Evolutionary conservation across 2,888 invertebrate genomes (phyloP).

Genomic region (Apeira syringaria): DNA sequence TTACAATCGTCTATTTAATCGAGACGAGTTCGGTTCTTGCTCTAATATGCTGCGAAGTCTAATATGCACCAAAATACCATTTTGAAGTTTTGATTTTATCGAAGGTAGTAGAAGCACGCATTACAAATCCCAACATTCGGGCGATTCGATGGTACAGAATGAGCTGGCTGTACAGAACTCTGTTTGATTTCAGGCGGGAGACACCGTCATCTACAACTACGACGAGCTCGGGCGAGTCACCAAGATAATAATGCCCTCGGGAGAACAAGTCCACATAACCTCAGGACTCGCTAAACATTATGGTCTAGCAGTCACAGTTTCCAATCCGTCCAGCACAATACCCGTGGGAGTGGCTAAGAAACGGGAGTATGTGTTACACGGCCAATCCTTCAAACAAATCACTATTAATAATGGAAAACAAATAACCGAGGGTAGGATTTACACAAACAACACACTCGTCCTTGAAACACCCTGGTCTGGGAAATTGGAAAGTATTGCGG

Average conservation of each 20-base stretch:
- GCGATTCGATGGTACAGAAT: background rate
- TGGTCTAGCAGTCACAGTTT: conserved; percentile 89
- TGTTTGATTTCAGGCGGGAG: conserved; percentile 85
- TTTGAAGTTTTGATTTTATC: no score
- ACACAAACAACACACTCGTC: conserved; percentile 91
- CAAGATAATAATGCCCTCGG: conserved; percentile 94
- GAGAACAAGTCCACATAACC: conserved; percentile 91
- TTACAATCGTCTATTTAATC: no score
- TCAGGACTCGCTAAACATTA: conserved; percentile 91
- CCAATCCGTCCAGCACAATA: conserved; percentile 78
- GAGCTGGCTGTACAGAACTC: no score
- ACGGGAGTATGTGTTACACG: conserved; percentile 85
- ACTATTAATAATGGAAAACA: conserved; percentile 88
- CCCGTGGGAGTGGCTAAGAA: conserved; percentile 81
- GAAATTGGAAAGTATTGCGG: conserved; percentile 89
- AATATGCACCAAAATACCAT: no score
- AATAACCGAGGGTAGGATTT: conserved; percentile 89
- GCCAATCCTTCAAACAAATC: conserved; percentile 86
- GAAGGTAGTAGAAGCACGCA: no score
- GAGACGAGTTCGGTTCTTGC: no score
- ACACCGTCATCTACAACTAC: conserved; percentile 95
- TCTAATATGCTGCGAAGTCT: no score
- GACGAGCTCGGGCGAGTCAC: conserved; percentile 94
- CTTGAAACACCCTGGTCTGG: conserved; percentile 90
- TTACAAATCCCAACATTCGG: no score